Percentiles rank a stretch among this genome's conserved stretches.
Conservation (phyloP, 2,113 vertebrate genomes). For the Ciconia maguari region DNA sequence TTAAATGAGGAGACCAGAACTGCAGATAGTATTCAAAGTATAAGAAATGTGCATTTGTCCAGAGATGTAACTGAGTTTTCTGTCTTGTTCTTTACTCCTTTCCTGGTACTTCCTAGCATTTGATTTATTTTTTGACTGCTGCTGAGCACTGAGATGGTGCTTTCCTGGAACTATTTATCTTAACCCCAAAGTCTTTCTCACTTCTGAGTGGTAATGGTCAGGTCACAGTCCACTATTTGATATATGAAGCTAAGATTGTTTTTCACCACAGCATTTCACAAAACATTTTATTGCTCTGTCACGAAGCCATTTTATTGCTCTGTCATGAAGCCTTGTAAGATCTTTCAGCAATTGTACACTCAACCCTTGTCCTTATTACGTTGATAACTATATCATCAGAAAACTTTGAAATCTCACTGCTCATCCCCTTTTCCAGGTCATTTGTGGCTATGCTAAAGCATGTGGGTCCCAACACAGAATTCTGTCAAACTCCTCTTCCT, state of each 20-base stretch:
- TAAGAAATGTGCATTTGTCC: background rate
- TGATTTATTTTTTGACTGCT: background rate
- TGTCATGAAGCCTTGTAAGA: background rate
- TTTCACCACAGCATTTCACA: background rate
- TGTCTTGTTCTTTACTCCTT: background rate
- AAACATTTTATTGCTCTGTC: background rate
- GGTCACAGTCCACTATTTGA: slow-evolving; percentile 1
- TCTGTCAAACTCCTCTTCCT: background rate
- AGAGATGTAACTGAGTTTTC: background rate
- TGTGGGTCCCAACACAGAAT: background rate
- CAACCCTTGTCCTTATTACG: background rate
- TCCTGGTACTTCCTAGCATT: background rate
- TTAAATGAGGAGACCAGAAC: background rate
- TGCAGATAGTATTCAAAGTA: background rate
- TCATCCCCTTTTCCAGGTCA: background rate
- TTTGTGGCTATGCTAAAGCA: background rate
- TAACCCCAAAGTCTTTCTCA: background rate
- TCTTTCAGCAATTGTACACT: background rate
- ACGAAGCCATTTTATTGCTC: background rate
- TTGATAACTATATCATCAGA: background rate
- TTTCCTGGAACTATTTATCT: slow-evolving; percentile 19
- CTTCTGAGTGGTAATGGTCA: background rate
- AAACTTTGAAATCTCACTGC: background rate
- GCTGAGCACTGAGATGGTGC: background rate
- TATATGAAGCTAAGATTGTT: background rate